Evolutionary conservation across 2,113 vertebrate genomes (phyloP), one percentile per base, ranked within the genome.

Genomic region (Chlamydotis undulata): DNA sequence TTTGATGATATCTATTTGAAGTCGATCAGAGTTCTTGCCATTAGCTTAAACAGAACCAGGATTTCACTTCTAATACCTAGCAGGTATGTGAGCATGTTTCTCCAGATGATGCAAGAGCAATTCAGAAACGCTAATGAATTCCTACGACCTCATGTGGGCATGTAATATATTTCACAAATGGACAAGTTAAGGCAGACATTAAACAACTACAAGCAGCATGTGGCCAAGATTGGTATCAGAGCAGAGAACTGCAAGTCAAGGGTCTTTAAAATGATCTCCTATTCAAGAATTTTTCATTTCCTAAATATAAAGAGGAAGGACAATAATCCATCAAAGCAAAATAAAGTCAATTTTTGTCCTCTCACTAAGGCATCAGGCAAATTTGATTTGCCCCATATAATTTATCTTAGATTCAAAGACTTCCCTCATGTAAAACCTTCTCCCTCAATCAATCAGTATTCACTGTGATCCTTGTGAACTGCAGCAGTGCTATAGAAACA

Each of bases 1-100:
- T 70, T 80, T 75, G 68, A 80, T 95, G 70, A 79, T 88, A 86
- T 75, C 75, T 77, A 87, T 80, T 59, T 80, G 78, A 89, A 95
- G 94, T 80, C 29, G 4, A 92, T 91, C 64, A 76, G 75, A 89
- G 73, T 67, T 89, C 77, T 85, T 82, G 77, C 81, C 83, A 93
- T 92, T 93, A 93, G 74, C 70, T 93, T 90, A 89, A 94, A 91
- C 25, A 84, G 61, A 52, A 63, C 2, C 1, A 89, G 56, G 60
- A 90, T 81, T 94, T 80, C 73, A 67, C 68, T 92, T 53, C 80
- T 90, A 94, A 83, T 67, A 85, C 52, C 1, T 5, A 79, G 45
- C 68, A 87, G 69, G 29, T 85, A 61, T 13, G 81, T 61, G 22
- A 96, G 19, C 59, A 63, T 0, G 4, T 83, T 94, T 78, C 87